These are phyloP conservation scores for Gymnosoma rotundatum DNA, from an alignment of 2,888 invertebrate species.

Conservation along the genomic window DNA sequence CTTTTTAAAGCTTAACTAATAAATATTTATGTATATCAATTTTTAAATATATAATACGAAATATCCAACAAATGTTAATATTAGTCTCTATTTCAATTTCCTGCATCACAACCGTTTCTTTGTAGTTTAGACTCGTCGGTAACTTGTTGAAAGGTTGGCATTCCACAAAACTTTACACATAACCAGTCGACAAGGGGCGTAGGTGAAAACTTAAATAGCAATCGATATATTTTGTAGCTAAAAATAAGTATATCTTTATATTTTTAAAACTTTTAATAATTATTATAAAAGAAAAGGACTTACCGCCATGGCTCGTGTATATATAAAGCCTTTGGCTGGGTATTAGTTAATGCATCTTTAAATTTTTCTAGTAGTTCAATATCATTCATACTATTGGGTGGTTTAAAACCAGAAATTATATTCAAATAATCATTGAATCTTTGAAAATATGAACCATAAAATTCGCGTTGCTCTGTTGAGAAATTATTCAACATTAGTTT, in stretches of 20 bases:
- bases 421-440: conserved; percentile 85
- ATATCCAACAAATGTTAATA: not conserved
- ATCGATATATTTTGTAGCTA: conserved; percentile 85
- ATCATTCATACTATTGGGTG: conserved; percentile 84
- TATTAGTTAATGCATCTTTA: conserved; percentile 85
- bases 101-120: conserved; percentile 18
- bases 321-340: conserved; percentile 85
- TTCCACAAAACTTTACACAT: conserved; percentile 85
- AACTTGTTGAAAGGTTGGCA: conserved; percentile 83
- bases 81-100: conserved; percentile 22
- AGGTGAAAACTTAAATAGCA: conserved; percentile 85
- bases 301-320: conserved; percentile 88
- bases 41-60: not conserved
- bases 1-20: not conserved
- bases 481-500: conserved; percentile 86
- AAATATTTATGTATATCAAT: conserved; percentile 26
- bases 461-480: conserved; percentile 84
- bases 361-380: conserved; percentile 84
- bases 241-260: conserved; percentile 20
- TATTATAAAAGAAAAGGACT: conserved; percentile 63
- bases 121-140: conserved; percentile 20
- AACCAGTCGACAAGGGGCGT: conserved; percentile 84
- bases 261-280: not conserved
- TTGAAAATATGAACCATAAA: conserved; percentile 87
- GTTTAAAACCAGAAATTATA: conserved; percentile 82